phyloP scores from a whole-genome alignment of 2,888 invertebrate species.

The Rhingia rostrata region DNA sequence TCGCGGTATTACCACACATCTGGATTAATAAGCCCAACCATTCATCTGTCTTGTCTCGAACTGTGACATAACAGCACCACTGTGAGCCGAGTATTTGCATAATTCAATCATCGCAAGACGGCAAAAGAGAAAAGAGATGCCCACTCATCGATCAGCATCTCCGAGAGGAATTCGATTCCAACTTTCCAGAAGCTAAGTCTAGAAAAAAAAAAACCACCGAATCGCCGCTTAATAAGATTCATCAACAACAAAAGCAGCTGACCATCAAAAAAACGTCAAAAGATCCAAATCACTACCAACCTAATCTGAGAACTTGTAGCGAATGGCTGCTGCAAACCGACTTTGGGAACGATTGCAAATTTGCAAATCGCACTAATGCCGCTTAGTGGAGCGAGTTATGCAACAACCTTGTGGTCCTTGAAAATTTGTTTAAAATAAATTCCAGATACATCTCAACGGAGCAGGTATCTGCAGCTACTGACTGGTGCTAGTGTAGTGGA shows the following conservation, averaged over 20 bases:
- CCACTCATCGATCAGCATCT: constrained; percentile 55
- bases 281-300: too few species aligned
- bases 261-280: too few species aligned
- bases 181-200: constrained; percentile 12
- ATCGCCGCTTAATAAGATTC: constrained; percentile 51
- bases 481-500: constrained; percentile 1
- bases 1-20: constrained; percentile 59
- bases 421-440: constrained; percentile 17
- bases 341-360: constrained; percentile 14
- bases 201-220: neutral
- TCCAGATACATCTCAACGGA: neutral
- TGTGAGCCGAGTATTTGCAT: constrained; percentile 38
- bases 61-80: constrained; percentile 50
- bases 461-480: constrained; percentile 15
- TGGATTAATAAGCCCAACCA: constrained; percentile 50
- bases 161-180: constrained; percentile 63
- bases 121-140: constrained; percentile 33
- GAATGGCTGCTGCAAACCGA: constrained; percentile 1
- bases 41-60: neutral
- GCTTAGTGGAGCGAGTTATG: constrained; percentile 22
- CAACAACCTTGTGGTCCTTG: constrained; percentile 65
- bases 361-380: constrained; percentile 27
- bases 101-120: constrained; percentile 62
- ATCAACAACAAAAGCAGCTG: constrained; percentile 45
- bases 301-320: neutral